These are phyloP conservation scores for Achroia grisella DNA, from an alignment of 1,140 invertebrate genomes.

Conservation along the genomic window DNA sequence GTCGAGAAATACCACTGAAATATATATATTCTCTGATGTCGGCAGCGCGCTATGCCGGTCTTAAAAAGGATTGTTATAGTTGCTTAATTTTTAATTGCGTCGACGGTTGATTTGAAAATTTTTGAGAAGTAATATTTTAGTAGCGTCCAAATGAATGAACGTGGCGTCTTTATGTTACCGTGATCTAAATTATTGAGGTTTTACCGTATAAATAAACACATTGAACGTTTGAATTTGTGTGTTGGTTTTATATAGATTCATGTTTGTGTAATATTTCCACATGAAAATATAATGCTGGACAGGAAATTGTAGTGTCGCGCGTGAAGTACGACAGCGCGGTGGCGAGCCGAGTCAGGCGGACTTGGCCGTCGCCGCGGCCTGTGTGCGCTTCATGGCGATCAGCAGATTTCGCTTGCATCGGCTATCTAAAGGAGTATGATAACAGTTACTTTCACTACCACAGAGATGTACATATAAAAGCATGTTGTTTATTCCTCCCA, in stretches of 20 bases:
- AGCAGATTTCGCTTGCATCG: constrained; percentile 27
- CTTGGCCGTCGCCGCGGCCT: background rate
- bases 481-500: constrained; percentile 63
- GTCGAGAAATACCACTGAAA: no score
- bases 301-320: constrained; percentile 4
- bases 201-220: constrained; percentile 3
- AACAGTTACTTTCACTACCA: constrained; percentile 34
- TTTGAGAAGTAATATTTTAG: no score
- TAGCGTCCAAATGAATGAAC: no score
- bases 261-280: constrained; percentile 16
- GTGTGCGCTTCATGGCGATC: constrained; percentile 3
- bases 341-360: background rate
- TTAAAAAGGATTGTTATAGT: no score
- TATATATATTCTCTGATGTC: no score
- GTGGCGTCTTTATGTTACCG: no score
- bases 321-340: background rate
- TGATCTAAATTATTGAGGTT: no score
- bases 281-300: constrained; percentile 9
- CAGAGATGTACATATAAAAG: constrained; percentile 52
- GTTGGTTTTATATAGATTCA: constrained; percentile 15
- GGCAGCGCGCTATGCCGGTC: no score
- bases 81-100: no score
- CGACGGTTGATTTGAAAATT: no score
- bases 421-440: constrained; percentile 20
- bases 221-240: constrained; percentile 16